Evolutionary conservation across 2,888 invertebrate species (phyloP).

Genomic region (Gibbula magus): DNA sequence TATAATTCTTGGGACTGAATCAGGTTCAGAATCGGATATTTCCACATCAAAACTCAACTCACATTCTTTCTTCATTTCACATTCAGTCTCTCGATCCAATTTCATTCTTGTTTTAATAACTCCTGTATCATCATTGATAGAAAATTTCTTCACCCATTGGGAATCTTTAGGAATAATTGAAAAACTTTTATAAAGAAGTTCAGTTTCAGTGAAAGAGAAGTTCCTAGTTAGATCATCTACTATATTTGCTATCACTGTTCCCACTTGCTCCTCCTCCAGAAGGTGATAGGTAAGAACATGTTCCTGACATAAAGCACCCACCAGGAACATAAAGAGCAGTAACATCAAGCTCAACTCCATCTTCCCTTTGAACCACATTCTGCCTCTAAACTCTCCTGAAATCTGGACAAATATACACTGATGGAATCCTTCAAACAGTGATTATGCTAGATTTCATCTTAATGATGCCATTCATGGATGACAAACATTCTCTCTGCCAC

Average conservation of each 20-base stretch:
- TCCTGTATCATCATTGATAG: neutral
- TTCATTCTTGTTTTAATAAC: constrained; percentile 3
- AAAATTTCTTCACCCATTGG: neutral
- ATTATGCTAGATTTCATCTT: neutral
- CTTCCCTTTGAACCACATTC: neutral
- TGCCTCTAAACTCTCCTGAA: neutral
- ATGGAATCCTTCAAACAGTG: neutral
- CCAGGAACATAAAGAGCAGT: neutral
- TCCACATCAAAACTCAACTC: constrained; percentile 19
- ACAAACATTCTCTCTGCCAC: neutral
- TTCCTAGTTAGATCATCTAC: constrained; percentile 3
- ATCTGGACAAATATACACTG: neutral
- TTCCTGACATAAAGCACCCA: neutral
- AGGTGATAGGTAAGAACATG: neutral
- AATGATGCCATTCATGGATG: neutral
- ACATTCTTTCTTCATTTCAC: constrained; percentile 14
- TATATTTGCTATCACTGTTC: constrained; percentile 12
- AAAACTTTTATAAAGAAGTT: neutral
- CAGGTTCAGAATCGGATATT: neutral
- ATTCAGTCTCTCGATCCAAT: neutral
- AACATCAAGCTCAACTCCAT: neutral
- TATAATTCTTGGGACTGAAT: neutral
- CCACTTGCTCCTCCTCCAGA: neutral
- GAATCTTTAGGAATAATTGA: neutral
- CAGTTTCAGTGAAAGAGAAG: neutral